Conservation (phyloP, 2,888 invertebrate genomes). For the Pristionchus arcanus region DNA sequence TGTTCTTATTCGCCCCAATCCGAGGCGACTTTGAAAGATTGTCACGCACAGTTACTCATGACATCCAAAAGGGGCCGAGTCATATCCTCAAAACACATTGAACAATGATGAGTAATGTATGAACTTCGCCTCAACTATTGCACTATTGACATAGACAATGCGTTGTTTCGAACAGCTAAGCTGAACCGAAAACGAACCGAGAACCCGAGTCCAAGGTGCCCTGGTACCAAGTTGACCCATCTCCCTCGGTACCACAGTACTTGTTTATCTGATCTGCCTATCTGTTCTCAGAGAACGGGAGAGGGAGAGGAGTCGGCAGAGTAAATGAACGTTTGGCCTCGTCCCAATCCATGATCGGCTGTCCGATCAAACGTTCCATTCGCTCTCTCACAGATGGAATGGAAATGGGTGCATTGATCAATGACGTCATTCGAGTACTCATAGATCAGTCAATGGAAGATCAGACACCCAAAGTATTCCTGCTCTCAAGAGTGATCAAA, state of each 20-base stretch:
- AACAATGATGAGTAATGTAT: not conserved
- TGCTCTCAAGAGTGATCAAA: conserved; percentile 1
- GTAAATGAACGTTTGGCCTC: conserved; percentile 32
- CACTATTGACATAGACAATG: not conserved
- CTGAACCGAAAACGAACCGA: not conserved
- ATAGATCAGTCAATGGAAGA: not conserved
- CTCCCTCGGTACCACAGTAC: not conserved
- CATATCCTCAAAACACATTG: not conserved
- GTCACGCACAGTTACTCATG: not conserved
- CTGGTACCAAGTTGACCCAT: not conserved
- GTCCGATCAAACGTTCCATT: conserved; percentile 19
- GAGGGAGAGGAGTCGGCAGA: not conserved
- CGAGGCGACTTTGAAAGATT: conserved; percentile 27
- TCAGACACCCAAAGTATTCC: conserved; percentile 4
- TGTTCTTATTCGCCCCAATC: not conserved
- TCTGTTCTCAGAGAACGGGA: not conserved
- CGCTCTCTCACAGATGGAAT: conserved; percentile 7
- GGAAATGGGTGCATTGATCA: not conserved
- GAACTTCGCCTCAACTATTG: not conserved
- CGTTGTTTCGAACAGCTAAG: not conserved
- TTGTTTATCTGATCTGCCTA: not conserved
- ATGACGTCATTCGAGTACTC: not conserved
- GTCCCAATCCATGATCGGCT: not conserved
- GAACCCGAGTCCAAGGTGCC: not conserved
- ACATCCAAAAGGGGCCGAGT: not conserved